These are phyloP conservation scores for Pseudochirops corinnae DNA, from an alignment of 2,797 vertebrate species.

Conservation along the genomic window DNA sequence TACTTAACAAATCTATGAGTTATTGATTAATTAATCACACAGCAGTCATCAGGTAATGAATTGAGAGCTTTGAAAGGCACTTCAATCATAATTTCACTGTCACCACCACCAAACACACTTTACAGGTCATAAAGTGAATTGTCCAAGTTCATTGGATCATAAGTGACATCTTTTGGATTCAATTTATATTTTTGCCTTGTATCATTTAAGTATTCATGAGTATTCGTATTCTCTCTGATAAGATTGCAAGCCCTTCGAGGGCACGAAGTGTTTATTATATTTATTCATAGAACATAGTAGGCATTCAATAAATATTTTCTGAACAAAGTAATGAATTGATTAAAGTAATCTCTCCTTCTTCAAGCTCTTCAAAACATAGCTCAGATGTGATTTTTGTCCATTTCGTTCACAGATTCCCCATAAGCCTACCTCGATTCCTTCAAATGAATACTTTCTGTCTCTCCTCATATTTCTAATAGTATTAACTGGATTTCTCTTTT, in stretches of 20 bases:
- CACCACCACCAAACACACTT: neutral
- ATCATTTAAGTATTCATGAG: neutral
- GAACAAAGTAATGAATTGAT: neutral
- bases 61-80: neutral
- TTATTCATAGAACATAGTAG: neutral
- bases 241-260: neutral
- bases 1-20: rapidly evolving
- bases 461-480: neutral
- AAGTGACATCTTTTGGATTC: neutral
- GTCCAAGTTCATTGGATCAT: neutral
- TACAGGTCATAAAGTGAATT: neutral
- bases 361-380: neutral
- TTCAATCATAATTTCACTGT: neutral
- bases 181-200: neutral
- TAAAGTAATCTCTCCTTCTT: neutral
- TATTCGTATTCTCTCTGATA: neutral
- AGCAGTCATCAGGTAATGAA: neutral
- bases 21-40: neutral
- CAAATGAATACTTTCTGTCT: neutral
- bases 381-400: neutral
- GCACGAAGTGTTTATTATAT: neutral
- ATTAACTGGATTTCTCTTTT: neutral
- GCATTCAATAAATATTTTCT: neutral
- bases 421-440: neutral
- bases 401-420: neutral